phyloP scores from a whole-genome alignment of 2,888 invertebrate species.

The Ischnus inquisitorius region DNA sequence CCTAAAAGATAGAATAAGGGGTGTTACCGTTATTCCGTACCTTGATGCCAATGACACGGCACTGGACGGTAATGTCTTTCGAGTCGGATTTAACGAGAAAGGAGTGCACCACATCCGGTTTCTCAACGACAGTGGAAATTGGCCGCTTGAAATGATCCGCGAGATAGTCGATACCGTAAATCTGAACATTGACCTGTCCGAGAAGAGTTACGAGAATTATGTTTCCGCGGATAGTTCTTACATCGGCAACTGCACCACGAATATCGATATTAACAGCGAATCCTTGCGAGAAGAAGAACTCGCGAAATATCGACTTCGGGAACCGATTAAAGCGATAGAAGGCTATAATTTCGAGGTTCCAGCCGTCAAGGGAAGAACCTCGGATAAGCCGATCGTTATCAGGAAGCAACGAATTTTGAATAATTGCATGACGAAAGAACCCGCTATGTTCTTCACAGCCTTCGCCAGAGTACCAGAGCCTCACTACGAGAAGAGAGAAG shows the following conservation, averaged over 20 bases:
- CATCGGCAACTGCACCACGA: constrained; percentile 40
- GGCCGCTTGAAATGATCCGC: constrained; percentile 24
- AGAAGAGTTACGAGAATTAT: constrained; percentile 8
- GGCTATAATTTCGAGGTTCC: neutral
- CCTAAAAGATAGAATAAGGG: neutral
- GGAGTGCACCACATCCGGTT: constrained; percentile 34
- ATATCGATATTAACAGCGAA: neutral
- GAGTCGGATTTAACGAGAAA: constrained; percentile 28
- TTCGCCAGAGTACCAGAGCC: neutral
- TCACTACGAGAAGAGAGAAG: neutral
- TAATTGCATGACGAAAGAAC: constrained; percentile 59
- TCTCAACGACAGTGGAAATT: neutral
- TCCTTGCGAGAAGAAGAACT: neutral
- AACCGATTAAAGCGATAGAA: neutral
- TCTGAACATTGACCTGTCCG: constrained; percentile 22
- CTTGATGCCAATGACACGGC: neutral
- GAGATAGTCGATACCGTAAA: constrained; percentile 37
- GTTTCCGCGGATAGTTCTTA: constrained; percentile 22
- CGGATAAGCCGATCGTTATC: constrained; percentile 54
- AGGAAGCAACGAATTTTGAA: constrained; percentile 56
- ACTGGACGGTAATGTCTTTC: neutral
- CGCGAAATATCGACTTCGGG: too few relatives aligned
- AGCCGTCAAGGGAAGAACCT: neutral
- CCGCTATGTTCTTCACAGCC: constrained; percentile 39
- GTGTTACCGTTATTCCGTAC: neutral